Evolutionary conservation across 2,113 vertebrate genomes (phyloP).

Genomic region (Xiphophorus couchianus): DNA sequence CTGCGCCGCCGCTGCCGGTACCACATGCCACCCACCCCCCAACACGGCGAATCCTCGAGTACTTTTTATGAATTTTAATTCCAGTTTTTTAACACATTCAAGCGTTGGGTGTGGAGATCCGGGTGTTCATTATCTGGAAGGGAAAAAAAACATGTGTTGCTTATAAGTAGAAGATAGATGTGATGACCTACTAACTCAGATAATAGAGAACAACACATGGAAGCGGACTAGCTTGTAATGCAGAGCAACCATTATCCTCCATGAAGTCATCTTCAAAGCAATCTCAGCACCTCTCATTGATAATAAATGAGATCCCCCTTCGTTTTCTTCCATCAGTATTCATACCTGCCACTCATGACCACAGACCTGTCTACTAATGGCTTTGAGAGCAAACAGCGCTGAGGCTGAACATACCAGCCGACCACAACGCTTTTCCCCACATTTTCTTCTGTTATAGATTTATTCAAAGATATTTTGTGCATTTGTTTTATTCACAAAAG

Average conservation of each 20-base stretch:
- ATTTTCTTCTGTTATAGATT: too few relatives aligned
- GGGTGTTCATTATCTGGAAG: constrained; percentile 17
- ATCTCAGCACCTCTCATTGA: constrained; percentile 71
- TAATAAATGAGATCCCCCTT: constrained; percentile 71
- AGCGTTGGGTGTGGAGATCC: neutral
- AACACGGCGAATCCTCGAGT: constrained; percentile 39
- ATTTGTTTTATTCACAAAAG: neutral
- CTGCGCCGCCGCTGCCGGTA: constrained; percentile 4
- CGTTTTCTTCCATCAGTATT: constrained; percentile 44
- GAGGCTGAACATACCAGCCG: too few relatives aligned
- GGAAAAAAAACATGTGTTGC: neutral
- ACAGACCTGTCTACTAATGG: constrained; percentile 29
- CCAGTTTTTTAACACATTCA: constrained; percentile 21
- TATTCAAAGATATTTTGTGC: too few relatives aligned
- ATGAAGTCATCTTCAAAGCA: constrained; percentile 71
- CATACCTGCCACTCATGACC: constrained; percentile 69
- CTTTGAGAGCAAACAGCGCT: constrained; percentile 8
- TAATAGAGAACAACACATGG: constrained; percentile 39
- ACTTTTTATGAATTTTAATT: constrained; percentile 33
- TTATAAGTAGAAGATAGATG: constrained; percentile 18
- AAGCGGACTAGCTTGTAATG: constrained; percentile 37
- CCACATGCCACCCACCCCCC: constrained; percentile 27
- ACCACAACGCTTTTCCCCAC: too few relatives aligned
- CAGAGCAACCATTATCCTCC: constrained; percentile 42
- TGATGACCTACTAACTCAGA: constrained; percentile 58